Evolutionary conservation across 2,888 invertebrate genomes (phyloP).

Genomic region (Pherbina coryleti): DNA sequence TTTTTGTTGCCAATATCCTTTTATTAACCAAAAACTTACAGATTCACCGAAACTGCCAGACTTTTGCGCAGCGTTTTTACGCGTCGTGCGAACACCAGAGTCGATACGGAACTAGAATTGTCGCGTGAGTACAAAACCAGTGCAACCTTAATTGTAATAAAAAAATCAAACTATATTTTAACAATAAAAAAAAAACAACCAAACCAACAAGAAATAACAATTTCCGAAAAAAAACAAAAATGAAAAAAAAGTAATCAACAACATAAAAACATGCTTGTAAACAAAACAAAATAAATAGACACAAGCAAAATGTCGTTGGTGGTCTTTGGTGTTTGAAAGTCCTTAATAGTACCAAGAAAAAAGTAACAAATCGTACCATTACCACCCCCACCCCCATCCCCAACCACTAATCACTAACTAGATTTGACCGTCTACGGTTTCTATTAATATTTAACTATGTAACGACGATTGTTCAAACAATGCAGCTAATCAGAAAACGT

Average conservation of each 20-base stretch:
- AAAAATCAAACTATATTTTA: slow-evolving; percentile 12
- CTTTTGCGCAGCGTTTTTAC: slow-evolving; percentile 94
- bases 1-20: neutral
- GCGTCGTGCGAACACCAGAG: slow-evolving; percentile 82
- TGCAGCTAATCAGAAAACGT: neutral
- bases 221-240: slow-evolving; percentile 2
- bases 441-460: neutral
- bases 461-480: neutral
- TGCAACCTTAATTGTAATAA: slow-evolving; percentile 17
- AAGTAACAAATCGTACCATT: no score
- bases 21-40: slow-evolving; percentile 69
- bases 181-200: neutral
- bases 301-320: neutral
- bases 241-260: neutral
- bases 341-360: no score
- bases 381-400: no score
- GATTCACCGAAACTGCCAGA: slow-evolving; percentile 97
- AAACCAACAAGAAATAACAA: neutral
- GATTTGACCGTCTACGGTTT: neutral
- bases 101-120: slow-evolving; percentile 89
- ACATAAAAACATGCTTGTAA: neutral
- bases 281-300: neutral
- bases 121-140: slow-evolving; percentile 83
- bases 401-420: no score
- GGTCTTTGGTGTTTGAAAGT: no score